A percentile compares a stretch with the other conserved stretches of the same genome.
phyloP scores from a whole-genome alignment of 2,113 vertebrate species.

The Sceloporus tristichus region DNA sequence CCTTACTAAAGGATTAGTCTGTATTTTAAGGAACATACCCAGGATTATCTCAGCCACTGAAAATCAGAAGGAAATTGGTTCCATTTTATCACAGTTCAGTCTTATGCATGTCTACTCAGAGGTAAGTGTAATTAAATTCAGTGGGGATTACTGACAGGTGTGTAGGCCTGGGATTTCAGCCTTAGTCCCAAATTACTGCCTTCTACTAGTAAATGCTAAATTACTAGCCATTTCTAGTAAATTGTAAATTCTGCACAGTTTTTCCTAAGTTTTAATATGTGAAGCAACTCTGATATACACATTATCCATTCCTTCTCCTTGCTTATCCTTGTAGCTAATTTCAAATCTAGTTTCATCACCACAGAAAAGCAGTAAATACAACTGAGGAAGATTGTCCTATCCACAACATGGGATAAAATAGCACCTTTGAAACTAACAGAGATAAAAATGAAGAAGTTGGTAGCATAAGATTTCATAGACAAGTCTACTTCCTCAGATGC shows the following conservation, averaged over 20 bases:
- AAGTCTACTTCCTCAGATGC: too few relatives aligned
- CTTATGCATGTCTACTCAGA: background rate
- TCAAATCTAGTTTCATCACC: background rate
- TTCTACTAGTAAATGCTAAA: background rate
- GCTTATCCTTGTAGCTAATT: background rate
- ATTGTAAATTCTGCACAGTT: background rate
- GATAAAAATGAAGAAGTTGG: too few relatives aligned
- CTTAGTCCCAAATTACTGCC: background rate
- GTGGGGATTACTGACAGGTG: background rate
- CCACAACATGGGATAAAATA: background rate
- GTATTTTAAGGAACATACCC: slow-evolving; percentile 12
- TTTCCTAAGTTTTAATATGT: background rate
- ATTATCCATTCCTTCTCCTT: background rate
- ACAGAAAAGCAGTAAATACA: background rate
- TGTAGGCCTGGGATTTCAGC: background rate
- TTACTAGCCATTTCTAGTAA: background rate
- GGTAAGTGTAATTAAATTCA: background rate
- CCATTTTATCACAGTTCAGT: background rate
- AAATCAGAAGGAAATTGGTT: slow-evolving; percentile 36
- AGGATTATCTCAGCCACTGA: slow-evolving; percentile 32
- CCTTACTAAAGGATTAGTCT: slow-evolving; percentile 17
- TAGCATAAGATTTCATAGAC: too few relatives aligned
- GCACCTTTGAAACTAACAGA: too few relatives aligned
- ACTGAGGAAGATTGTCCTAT: background rate
- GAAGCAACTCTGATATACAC: background rate